phyloP scores from a whole-genome alignment of 1,140 invertebrate genomes.

The Cardiocondyla obscurior region DNA sequence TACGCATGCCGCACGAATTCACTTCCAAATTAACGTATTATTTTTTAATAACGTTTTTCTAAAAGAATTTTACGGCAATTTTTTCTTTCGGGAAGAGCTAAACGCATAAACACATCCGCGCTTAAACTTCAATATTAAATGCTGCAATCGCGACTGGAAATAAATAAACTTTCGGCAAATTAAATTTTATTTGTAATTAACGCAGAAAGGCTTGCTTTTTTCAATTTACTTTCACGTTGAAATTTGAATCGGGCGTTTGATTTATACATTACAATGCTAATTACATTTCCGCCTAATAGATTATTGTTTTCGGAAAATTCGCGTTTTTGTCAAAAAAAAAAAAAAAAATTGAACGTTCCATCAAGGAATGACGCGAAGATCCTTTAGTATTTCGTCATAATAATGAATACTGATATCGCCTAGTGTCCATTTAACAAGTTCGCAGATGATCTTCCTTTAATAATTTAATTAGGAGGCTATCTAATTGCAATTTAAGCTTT shows the following conservation, averaged over 20 bases:
- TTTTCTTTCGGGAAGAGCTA: slow-evolving; percentile 6
- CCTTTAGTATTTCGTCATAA: not conserved
- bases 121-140: slow-evolving; percentile 36
- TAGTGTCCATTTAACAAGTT: not conserved
- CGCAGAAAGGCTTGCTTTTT: not conserved
- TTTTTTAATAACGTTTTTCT: not conserved
- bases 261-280: slow-evolving; percentile 19
- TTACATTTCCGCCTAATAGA: slow-evolving; percentile 15
- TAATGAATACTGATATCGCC: not conserved
- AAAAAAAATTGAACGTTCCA: not conserved
- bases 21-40: not conserved
- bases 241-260: not conserved
- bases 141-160: slow-evolving; percentile 8
- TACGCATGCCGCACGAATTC: not conserved
- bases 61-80: not conserved
- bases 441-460: not conserved
- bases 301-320: not conserved
- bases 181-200: slow-evolving; percentile 14
- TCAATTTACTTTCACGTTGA: slow-evolving; percentile 6
- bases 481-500: slow-evolving; percentile 31
- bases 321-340: not conserved
- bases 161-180: slow-evolving; percentile 29
- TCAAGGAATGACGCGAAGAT: not conserved
- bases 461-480: slow-evolving; percentile 45
- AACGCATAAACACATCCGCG: not conserved